phyloP scores from a whole-genome alignment of 2,797 vertebrate genomes.

The Sebastes elongatus region DNA sequence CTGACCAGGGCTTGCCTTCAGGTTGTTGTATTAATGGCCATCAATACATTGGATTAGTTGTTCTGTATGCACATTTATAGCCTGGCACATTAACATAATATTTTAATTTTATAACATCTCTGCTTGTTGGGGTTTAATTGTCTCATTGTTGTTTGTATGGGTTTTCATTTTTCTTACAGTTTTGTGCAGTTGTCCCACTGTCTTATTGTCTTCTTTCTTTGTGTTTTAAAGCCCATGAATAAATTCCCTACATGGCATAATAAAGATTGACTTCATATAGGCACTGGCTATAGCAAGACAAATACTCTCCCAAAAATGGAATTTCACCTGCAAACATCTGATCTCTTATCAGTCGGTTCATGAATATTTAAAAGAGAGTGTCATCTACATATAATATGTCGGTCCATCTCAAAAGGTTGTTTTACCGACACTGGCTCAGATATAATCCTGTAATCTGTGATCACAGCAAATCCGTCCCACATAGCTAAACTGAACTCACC shows the following conservation, averaged over 20 bases:
- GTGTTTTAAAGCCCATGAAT: neutral
- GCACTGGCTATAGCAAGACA: too few species aligned
- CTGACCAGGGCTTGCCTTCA: constrained; percentile 20
- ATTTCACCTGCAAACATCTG: neutral
- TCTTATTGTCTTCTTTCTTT: neutral
- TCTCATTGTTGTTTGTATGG: neutral
- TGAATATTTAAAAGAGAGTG: neutral
- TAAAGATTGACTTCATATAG: neutral
- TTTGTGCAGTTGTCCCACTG: neutral
- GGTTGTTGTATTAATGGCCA: neutral
- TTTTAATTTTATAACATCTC: neutral
- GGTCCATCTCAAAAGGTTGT: constrained; percentile 29
- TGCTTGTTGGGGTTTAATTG: neutral
- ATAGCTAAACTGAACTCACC: constrained; percentile 78
- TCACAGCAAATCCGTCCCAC: constrained; percentile 76
- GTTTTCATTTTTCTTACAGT: neutral
- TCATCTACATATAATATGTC: neutral
- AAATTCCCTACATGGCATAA: neutral
- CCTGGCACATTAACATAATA: neutral
- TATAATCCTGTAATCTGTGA: constrained; percentile 81
- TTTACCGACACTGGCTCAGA: constrained; percentile 49
- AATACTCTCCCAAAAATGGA: too few species aligned
- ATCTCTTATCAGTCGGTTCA: neutral
- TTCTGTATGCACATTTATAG: neutral
- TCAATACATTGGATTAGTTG: neutral